Evolutionary conservation across 2,113 vertebrate genomes (phyloP), one percentile per base, ranked within the genome.

Genomic region (zebrafish (Danio rerio)): DNA sequence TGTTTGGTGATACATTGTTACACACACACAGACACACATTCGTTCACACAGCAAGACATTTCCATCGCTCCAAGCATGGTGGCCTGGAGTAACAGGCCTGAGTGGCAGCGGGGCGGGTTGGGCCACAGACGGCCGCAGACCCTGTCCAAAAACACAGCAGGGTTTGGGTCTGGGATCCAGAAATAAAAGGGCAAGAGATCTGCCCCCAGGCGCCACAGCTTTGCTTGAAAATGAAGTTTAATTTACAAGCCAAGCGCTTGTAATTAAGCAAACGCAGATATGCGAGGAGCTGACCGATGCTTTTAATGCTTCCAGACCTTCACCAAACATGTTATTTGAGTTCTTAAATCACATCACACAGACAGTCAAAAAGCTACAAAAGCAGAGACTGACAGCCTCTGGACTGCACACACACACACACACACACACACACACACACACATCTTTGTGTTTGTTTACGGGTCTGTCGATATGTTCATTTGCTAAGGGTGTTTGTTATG

Each of bases 91-190:
- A 74, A 56, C 70, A 73, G 84, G 70, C 52, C 16, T 62, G 59
- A 50, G 50, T 70, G 73, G 50, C 55, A n/a, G 61, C 31, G 50
- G 58, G 56, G 65, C n/a, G 81, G 68, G 63, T 70, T 63, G 70
- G 74, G 62, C 81, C 76, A 79, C 82, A 84, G 74, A 82, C 40
- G 59, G 71, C 84, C 42, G 16, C 65, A 90, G 85, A 92, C 85
- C 71, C 55, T 21, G 65, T 88, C 90, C 89, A 89, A 89, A 90
- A 88, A 78, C 49, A 80, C 90, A 91, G 87, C 62, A 42, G 82
- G 86, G 83, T 89, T 89, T 91, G 88, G 88, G 86, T 88, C 89
- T 52, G 72, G 79, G 73, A 83, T 89, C 87, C 85, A 81, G 83
- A 88, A 84, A 86, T 87, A 88, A 83, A 74, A 69, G 75, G 45